Base-by-base conservation (phyloP, 2,113 vertebrate species). In the Otis tarda region DNA sequence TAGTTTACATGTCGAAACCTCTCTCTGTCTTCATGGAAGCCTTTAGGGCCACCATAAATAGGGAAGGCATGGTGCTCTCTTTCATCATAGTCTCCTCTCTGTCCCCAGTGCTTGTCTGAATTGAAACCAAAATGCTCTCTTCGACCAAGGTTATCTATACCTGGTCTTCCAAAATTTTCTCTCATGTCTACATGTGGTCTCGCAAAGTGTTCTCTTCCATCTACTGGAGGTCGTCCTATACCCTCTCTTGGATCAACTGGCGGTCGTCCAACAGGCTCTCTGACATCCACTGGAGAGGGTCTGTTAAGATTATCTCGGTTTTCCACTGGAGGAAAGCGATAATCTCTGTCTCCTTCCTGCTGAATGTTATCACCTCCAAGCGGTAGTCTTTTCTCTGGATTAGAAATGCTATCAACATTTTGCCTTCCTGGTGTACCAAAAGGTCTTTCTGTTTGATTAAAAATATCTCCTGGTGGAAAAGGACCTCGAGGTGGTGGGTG, bases 291-390 rank as follows among this genome's bases (percentile, higher is more conserved):
- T 6, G 98, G 96, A 83, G 98, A 97, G 9, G 98, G 97, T 49
- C 98, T 98, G 78, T 68, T 95, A 81, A 98, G 86, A 86, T 88
- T 96, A 80, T 99, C 98, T 73, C 98, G 71, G 87, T 96, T 97
- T 83, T 99, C 99, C 49, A 98, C 95, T 9, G 99, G 99, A 94
- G 99, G 99, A 97, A 99, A 99, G 76, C 99, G 99, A 95, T 99
- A 99, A 98, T 99, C 99, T 98, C 99, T 98, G 95, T 99, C 99
- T 92, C 99, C 99, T 92, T 99, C 99, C 94, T 98, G 98, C 41
- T 98, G 98, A 89, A 98, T 98, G 56, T 96, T 98, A 43, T 99
- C 99, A 2, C 98, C 98, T 39, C 98, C 98, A 31, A 98, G 96
- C 2, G 98, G 95, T 6, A 98, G 91, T 87, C 99, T 98, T 23